These are phyloP conservation scores for Mythimna pallens DNA, from an alignment of 2,888 invertebrate species.

Conservation along the genomic window DNA sequence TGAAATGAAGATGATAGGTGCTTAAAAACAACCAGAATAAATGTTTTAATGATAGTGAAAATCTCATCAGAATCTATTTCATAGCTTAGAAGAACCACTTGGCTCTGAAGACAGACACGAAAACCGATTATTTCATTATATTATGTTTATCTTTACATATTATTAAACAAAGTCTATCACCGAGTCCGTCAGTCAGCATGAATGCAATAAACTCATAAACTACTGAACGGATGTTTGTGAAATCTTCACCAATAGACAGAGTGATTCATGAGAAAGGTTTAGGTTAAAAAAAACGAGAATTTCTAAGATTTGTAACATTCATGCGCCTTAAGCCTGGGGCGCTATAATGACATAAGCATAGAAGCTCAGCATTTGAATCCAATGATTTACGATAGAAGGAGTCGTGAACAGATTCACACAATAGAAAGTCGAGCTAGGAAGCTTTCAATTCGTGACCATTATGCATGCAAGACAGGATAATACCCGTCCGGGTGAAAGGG, in stretches of 20 bases:
- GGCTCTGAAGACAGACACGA: background rate
- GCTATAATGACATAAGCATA: no score
- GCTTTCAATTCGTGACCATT: conserved; percentile 73
- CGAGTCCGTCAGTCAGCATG: no score
- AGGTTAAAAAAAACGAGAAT: no score
- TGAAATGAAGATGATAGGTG: no score
- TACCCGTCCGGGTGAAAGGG: conserved; percentile 66
- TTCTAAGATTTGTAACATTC: no score
- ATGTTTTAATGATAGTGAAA: background rate
- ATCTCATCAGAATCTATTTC: background rate
- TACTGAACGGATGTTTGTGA: no score
- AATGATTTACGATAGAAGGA: conserved; percentile 65
- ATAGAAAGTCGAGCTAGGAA: conserved; percentile 70
- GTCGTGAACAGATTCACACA: conserved; percentile 71
- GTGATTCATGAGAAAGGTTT: no score
- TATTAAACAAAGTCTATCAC: no score
- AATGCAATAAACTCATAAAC: no score
- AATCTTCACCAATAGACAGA: no score
- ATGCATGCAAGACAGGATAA: conserved; percentile 70
- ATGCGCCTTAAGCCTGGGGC: no score
- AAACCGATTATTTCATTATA: background rate
- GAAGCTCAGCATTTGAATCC: conserved; percentile 20
- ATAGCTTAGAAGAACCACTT: background rate
- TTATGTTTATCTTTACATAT: background rate
- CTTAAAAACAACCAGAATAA: background rate